These are phyloP conservation scores for Troglohyphantes excavatus DNA, from an alignment of 2,888 invertebrate species.

Conservation along the genomic window DNA sequence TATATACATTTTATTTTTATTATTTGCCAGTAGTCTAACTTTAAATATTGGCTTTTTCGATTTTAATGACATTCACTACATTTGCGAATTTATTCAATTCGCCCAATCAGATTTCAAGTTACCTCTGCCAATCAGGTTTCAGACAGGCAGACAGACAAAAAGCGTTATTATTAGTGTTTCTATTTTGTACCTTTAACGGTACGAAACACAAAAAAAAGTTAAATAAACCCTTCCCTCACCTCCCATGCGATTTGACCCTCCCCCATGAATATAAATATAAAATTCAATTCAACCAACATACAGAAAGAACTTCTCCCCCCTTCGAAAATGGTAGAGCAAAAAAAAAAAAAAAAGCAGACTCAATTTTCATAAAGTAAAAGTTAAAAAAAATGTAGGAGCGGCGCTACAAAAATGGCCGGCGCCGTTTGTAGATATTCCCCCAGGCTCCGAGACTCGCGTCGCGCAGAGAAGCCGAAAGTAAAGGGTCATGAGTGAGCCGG, in stretches of 20 bases:
- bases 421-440: constrained; percentile 74
- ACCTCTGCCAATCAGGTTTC: no score
- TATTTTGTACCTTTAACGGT: no score
- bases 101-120: no score
- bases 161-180: no score
- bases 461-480: constrained; percentile 40
- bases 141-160: no score
- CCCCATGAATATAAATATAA: constrained; percentile 58
- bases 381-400: not conserved
- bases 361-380: constrained; percentile 61
- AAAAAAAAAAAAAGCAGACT: constrained; percentile 34
- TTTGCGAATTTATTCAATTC: no score
- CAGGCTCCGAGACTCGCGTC: not conserved
- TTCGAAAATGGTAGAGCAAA: constrained; percentile 24
- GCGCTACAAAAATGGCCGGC: constrained; percentile 53
- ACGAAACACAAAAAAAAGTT: no score
- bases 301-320: constrained; percentile 13
- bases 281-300: constrained; percentile 64
- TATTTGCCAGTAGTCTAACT: no score
- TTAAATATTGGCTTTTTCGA: no score
- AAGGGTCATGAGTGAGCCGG: constrained; percentile 42
- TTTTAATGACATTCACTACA: no score
- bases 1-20: no score
- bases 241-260: constrained; percentile 14
- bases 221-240: not conserved